Conservation (phyloP, 2,797 vertebrate genomes). For the Merluccius polli region DNA sequence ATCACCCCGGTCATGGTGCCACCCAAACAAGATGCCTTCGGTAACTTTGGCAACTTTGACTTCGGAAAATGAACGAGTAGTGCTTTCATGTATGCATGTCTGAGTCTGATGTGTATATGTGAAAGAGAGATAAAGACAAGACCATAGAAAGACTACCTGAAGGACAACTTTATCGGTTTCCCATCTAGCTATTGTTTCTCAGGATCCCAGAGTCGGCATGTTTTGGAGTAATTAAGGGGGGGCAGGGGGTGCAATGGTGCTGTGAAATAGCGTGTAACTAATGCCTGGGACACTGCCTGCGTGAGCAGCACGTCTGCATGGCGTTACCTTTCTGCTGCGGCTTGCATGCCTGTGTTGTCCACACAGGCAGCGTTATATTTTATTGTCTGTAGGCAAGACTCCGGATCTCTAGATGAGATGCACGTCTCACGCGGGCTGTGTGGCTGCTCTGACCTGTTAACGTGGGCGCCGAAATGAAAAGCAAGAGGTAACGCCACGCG, state of each 20-base stretch:
- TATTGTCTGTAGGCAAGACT: no score
- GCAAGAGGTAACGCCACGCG: no score
- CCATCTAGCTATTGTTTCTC: not conserved
- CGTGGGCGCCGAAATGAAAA: no score
- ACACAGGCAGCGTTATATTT: no score
- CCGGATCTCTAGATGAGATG: no score
- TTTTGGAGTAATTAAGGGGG: not conserved
- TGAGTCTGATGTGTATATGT: not conserved
- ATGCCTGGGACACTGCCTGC: no score
- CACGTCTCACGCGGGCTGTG: no score
- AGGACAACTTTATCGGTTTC: not conserved
- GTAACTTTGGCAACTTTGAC: constrained; percentile 98
- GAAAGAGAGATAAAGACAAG: not conserved
- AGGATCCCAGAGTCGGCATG: not conserved
- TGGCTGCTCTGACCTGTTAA: no score
- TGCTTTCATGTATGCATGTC: constrained; percentile 13
- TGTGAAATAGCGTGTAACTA: not conserved
- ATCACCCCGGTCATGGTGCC: constrained; percentile 74
- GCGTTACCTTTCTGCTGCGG: no score
- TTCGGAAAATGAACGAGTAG: constrained; percentile 86
- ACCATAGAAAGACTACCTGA: not conserved
- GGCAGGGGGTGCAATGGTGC: not conserved
- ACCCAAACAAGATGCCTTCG: constrained; percentile 98
- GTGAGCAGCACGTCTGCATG: no score
- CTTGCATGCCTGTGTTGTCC: no score